Percentiles rank a stretch among this genome's conserved stretches.
Evolutionary conservation across 2,113 vertebrate species (phyloP).

Genomic region (Alligator sinensis): DNA sequence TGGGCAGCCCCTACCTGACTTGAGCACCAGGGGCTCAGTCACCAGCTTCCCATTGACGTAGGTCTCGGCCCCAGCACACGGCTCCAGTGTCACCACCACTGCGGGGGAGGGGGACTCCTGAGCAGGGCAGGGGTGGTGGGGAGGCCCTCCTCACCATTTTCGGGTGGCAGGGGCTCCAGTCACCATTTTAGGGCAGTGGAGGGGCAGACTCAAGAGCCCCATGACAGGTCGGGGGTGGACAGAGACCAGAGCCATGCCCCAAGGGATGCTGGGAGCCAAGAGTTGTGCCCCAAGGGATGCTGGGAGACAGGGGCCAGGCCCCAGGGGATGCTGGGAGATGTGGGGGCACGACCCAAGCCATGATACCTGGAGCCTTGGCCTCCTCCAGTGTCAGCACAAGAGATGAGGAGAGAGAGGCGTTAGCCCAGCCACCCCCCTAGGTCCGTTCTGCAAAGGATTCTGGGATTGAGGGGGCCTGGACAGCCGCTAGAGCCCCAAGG

Average conservation of each 20-base stretch:
- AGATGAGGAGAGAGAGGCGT: slow-evolving; percentile 42
- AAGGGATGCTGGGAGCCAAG: too few relatives aligned
- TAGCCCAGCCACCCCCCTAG: neutral
- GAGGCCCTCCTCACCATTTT: too few relatives aligned
- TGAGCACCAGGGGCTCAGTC: slow-evolving; percentile 80
- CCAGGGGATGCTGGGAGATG: too few relatives aligned
- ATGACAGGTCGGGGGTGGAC: neutral
- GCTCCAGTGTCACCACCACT: slow-evolving; percentile 89
- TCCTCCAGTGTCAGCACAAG: slow-evolving; percentile 61
- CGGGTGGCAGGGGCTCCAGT: neutral
- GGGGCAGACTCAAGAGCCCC: neutral
- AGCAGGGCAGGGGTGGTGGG: neutral
- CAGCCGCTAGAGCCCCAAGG: neutral
- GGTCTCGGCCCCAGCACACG: slow-evolving; percentile 85
- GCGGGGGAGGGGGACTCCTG: neutral
- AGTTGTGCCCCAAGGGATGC: too few relatives aligned
- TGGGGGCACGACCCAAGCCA: too few relatives aligned
- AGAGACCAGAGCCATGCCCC: too few relatives aligned
- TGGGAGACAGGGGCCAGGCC: too few relatives aligned
- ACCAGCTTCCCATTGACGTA: slow-evolving; percentile 91
- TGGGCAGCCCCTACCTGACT: slow-evolving; percentile 78
- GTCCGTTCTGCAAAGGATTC: too few relatives aligned
- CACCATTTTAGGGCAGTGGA: neutral
- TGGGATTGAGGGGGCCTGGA: neutral
- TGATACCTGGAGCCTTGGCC: slow-evolving; percentile 19